These are phyloP conservation scores for Pristionchus maxplancki DNA, from an alignment of 2,888 invertebrate species.

Conservation along the genomic window DNA sequence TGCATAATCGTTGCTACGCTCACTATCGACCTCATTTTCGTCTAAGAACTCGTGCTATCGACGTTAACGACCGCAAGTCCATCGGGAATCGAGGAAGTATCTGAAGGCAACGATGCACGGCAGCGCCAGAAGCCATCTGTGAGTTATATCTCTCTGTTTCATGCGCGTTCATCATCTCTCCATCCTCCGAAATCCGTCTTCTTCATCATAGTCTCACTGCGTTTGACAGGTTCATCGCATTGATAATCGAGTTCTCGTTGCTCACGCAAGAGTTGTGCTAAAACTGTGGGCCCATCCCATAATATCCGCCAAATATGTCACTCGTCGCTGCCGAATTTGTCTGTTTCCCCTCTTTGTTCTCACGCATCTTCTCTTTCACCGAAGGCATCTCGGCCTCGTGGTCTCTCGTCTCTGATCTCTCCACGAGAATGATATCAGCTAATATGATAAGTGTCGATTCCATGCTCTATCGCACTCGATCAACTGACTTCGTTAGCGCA, in stretches of 20 bases:
- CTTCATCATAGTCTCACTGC: not conserved
- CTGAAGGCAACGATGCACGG: constrained; percentile 19
- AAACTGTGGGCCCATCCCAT: not conserved
- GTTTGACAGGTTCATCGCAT: not conserved
- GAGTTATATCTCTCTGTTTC: not conserved
- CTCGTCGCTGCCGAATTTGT: not conserved
- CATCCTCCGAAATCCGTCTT: not conserved
- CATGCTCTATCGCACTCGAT: not conserved
- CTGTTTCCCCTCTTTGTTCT: not conserved
- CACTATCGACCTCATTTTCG: constrained; percentile 13
- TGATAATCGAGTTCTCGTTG: not conserved
- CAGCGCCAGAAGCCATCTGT: constrained; percentile 28
- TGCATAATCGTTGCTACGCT: constrained; percentile 1
- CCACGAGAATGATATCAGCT: not conserved
- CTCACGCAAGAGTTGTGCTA: not conserved
- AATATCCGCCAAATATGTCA: not conserved
- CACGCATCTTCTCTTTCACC: not conserved
- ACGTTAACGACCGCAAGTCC: constrained; percentile 8
- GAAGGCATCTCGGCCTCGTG: not conserved
- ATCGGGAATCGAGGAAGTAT: not conserved
- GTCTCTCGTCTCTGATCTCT: not conserved
- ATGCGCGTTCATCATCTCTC: not conserved
- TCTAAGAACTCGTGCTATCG: not conserved
- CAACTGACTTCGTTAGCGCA: not conserved
- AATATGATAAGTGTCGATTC: not conserved